These are phyloP conservation scores for Calyptommatus sinebrachiatus DNA, from an alignment of 2,113 vertebrate species.

Conservation along the genomic window DNA sequence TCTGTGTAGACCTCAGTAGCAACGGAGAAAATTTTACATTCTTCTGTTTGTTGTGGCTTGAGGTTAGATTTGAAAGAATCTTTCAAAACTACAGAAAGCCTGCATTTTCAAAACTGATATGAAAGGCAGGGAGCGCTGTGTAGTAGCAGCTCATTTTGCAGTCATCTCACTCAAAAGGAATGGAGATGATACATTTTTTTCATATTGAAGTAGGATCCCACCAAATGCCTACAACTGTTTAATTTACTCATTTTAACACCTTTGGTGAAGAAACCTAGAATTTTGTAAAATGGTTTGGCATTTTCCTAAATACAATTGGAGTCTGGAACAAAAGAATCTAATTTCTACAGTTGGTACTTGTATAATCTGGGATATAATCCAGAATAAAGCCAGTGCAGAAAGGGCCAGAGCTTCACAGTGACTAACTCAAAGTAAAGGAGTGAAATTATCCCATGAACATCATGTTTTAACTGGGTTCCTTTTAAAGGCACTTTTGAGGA, in stretches of 20 bases:
- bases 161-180: not conserved
- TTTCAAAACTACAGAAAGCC: conserved; percentile 10
- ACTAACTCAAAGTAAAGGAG: too few relatives aligned
- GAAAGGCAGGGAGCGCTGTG: not conserved
- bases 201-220: not conserved
- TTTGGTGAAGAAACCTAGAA: not conserved
- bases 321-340: not conserved
- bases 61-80: conserved; percentile 17
- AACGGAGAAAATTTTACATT: conserved; percentile 18
- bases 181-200: not conserved
- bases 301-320: not conserved
- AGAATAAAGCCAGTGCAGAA: too few relatives aligned
- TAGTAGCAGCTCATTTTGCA: not conserved
- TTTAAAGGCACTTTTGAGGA: too few relatives aligned
- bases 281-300: not conserved
- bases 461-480: too few relatives aligned
- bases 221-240: not conserved
- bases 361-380: not conserved
- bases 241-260: conserved; percentile 8
- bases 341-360: not conserved
- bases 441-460: too few relatives aligned
- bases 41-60: conserved; percentile 45
- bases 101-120: not conserved
- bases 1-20: not conserved
- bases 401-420: too few relatives aligned